Conservation (phyloP, 2,113 vertebrate species). For the Varanus komodoensis region DNA sequence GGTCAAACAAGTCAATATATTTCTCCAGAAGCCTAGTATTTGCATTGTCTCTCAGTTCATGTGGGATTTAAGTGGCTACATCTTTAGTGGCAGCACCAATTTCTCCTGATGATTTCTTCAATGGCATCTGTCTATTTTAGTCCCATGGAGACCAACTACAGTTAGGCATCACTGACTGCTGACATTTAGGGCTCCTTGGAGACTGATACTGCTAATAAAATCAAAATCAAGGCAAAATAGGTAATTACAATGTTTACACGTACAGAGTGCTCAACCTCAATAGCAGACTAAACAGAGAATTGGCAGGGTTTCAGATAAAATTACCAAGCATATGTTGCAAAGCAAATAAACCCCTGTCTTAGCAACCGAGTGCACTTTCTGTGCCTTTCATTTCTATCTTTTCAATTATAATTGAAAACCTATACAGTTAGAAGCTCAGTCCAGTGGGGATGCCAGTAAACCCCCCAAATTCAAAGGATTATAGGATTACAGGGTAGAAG, state of each 20-base stretch:
- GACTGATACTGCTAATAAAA: slow-evolving; percentile 24
- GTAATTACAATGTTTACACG: slow-evolving; percentile 6
- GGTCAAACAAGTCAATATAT: neutral
- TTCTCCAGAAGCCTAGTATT: neutral
- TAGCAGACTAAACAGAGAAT: slow-evolving; percentile 16
- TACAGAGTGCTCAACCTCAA: neutral
- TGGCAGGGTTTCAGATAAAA: neutral
- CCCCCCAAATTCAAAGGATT: no score
- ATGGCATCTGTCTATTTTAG: neutral
- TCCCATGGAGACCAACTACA: neutral
- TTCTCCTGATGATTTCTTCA: neutral
- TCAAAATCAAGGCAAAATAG: slow-evolving; percentile 6
- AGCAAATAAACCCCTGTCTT: slow-evolving; percentile 6
- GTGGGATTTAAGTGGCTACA: neutral
- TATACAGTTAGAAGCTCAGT: neutral
- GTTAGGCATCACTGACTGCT: slow-evolving; percentile 23
- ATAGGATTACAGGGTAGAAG: no score
- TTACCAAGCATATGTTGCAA: neutral
- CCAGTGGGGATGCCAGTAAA: no score
- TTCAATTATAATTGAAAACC: neutral
- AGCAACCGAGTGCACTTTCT: slow-evolving; percentile 6
- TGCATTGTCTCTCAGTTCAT: neutral
- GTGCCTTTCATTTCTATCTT: neutral
- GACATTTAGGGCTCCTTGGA: slow-evolving; percentile 10
- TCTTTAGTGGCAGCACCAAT: slow-evolving; percentile 1